A percentile compares a stretch with the other conserved stretches of the same genome.
These are phyloP conservation scores for Heloderma charlesbogerti DNA, from an alignment of 2,113 vertebrate genomes.

Conservation along the genomic window DNA sequence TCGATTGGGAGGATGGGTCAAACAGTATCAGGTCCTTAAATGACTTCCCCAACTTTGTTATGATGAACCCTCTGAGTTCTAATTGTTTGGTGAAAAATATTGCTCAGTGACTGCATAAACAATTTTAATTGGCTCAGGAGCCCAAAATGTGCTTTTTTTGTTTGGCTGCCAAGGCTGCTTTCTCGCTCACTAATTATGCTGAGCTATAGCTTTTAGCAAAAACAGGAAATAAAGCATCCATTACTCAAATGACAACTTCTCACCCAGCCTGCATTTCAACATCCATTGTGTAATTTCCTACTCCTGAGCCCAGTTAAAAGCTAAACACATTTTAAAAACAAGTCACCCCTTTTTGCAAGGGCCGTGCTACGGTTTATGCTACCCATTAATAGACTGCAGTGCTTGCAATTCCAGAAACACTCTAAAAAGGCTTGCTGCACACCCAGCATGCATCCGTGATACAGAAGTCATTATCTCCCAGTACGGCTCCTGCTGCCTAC, in stretches of 20 bases:
- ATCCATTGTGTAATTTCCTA: conserved; percentile 86
- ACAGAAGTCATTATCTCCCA: conserved; percentile 5
- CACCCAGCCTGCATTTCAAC: conserved; percentile 83
- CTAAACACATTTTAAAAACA: conserved; percentile 69
- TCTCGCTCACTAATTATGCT: conserved; percentile 82
- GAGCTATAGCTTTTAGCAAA: conserved; percentile 79
- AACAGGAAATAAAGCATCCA: conserved; percentile 86
- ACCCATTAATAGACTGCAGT: conserved; percentile 13
- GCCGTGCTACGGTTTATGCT: neutral
- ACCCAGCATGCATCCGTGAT: neutral
- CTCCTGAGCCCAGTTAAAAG: conserved; percentile 70
- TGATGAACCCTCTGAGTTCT: conserved; percentile 64
- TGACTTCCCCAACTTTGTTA: conserved; percentile 47
- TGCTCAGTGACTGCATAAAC: conserved; percentile 78
- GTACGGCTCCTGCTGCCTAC: neutral
- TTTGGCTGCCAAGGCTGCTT: conserved; percentile 79
- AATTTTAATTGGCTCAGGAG: conserved; percentile 81
- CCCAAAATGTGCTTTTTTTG: conserved; percentile 82
- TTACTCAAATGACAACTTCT: conserved; percentile 84
- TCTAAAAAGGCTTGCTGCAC: conserved; percentile 16
- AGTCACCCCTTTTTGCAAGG: conserved; percentile 31
- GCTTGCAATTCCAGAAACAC: neutral
- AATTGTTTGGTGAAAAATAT: conserved; percentile 78
- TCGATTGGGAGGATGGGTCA: accelerated
- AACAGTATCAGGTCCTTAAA: neutral